A percentile compares a stretch with the other conserved stretches of the same genome.
Evolutionary conservation across 2,113 vertebrate species (phyloP).

Genomic region (Sminthopsis crassicaudata): DNA sequence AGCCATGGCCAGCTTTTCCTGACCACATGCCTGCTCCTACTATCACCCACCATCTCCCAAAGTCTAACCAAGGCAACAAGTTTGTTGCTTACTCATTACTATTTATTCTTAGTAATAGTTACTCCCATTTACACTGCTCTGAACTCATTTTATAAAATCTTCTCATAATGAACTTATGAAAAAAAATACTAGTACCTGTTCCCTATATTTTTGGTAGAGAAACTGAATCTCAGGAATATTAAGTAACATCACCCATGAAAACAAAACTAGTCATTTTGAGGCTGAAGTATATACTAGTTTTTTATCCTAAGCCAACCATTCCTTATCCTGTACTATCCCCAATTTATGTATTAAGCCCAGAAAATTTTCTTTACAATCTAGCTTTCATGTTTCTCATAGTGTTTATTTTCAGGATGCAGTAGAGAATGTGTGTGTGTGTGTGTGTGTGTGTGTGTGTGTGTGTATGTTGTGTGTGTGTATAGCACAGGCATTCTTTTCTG

Average conservation of each 20-base stretch:
- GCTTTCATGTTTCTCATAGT: not conserved
- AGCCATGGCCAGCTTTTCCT: too few relatives aligned
- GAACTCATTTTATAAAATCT: too few relatives aligned
- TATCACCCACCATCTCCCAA: too few relatives aligned
- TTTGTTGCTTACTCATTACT: too few relatives aligned
- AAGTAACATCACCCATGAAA: not conserved
- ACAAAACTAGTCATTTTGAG: not conserved
- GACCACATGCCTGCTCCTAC: too few relatives aligned
- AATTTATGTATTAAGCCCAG: not conserved
- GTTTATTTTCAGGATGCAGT: not conserved
- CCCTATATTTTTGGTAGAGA: not conserved
- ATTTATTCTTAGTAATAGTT: too few relatives aligned
- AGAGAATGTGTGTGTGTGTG: not conserved
- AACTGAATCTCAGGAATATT: not conserved
- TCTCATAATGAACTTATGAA: too few relatives aligned
- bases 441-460: too few relatives aligned
- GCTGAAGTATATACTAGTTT: not conserved
- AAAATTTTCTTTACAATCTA: not conserved
- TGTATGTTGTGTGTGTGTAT: too few relatives aligned
- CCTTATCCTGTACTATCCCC: not conserved
- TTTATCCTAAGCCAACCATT: not conserved
- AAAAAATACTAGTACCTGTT: not conserved
- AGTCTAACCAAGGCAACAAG: too few relatives aligned
- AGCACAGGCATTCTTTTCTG: not conserved
- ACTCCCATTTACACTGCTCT: too few relatives aligned